These are phyloP conservation scores for Protonibea diacanthus DNA, from an alignment of 2,797 vertebrate species.

Conservation along the genomic window DNA sequence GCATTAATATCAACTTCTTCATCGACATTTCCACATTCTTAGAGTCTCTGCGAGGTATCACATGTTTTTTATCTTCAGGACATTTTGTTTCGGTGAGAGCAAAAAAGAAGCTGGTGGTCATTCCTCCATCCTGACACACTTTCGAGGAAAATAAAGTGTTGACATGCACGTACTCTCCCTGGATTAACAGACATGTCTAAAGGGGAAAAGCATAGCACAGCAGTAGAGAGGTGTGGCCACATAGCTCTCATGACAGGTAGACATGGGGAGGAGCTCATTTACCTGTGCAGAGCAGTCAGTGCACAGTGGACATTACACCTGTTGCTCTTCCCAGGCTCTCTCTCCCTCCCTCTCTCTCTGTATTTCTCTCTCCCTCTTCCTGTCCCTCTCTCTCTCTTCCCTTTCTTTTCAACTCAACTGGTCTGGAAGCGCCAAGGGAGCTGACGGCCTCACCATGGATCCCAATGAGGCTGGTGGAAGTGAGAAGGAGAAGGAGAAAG, in stretches of 20 bases:
- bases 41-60: not conserved
- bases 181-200: slow-evolving; percentile 34
- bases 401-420: slow-evolving; percentile 42
- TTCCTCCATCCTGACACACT: not conserved
- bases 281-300: slow-evolving; percentile 85
- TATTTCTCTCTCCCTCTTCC: slow-evolving; percentile 49
- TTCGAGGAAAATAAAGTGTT: slow-evolving; percentile 9
- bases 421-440: slow-evolving; percentile 48
- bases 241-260: slow-evolving; percentile 82
- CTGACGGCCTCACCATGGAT: slow-evolving; percentile 80
- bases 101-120: not conserved
- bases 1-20: slow-evolving; percentile 28
- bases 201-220: slow-evolving; percentile 55
- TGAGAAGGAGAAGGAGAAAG: slow-evolving; percentile 84
- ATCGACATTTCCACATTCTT: not conserved
- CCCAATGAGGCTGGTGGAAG: slow-evolving; percentile 78
- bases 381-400: slow-evolving; percentile 58
- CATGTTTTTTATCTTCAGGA: not conserved
- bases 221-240: slow-evolving; percentile 79
- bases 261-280: slow-evolving; percentile 85
- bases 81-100: not conserved
- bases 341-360: slow-evolving; percentile 52
- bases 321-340: slow-evolving; percentile 79
- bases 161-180: slow-evolving; percentile 32
- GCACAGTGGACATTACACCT: slow-evolving; percentile 83